Conservation (phyloP, 1,140 invertebrate species). For the Drosophila pallidifrons region DNA sequence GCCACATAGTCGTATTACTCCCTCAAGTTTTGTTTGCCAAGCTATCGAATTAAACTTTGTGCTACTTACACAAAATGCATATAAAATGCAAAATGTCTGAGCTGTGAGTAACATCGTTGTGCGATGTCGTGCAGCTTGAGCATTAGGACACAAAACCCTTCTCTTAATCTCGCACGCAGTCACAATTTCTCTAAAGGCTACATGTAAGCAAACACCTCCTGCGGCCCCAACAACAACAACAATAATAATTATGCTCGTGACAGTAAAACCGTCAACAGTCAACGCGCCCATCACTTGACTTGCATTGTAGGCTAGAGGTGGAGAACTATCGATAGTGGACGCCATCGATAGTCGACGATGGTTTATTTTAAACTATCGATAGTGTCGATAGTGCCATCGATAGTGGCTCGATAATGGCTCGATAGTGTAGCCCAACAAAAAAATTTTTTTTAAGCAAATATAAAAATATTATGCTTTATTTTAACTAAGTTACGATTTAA, state of each 20-base stretch:
- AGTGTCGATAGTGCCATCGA: too few relatives aligned
- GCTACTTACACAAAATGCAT: constrained; percentile 35
- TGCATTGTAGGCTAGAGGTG: constrained; percentile 59
- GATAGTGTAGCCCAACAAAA: too few relatives aligned
- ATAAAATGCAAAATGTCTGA: constrained; percentile 44
- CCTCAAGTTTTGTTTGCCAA: constrained; percentile 43
- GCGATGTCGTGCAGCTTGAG: background rate
- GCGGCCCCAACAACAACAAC: constrained; percentile 34
- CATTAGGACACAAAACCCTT: constrained; percentile 3
- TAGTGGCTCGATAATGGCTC: too few relatives aligned
- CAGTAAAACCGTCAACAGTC: constrained; percentile 73
- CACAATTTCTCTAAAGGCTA: constrained; percentile 41
- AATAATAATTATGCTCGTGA: constrained; percentile 54
- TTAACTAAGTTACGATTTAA: too few relatives aligned
- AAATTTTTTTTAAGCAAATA: too few relatives aligned
- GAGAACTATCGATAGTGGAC: too few relatives aligned
- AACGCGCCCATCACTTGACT: constrained; percentile 69
- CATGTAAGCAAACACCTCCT: constrained; percentile 71
- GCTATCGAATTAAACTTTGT: constrained; percentile 47
- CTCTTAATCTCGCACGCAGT: constrained; percentile 20
- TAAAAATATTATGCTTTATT: too few relatives aligned
- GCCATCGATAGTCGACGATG: too few relatives aligned
- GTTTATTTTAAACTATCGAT: too few relatives aligned
- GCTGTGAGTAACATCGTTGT: background rate
- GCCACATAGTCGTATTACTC: background rate